Evolutionary conservation across 2,113 vertebrate species (phyloP).

Genomic region (Chionis minor): DNA sequence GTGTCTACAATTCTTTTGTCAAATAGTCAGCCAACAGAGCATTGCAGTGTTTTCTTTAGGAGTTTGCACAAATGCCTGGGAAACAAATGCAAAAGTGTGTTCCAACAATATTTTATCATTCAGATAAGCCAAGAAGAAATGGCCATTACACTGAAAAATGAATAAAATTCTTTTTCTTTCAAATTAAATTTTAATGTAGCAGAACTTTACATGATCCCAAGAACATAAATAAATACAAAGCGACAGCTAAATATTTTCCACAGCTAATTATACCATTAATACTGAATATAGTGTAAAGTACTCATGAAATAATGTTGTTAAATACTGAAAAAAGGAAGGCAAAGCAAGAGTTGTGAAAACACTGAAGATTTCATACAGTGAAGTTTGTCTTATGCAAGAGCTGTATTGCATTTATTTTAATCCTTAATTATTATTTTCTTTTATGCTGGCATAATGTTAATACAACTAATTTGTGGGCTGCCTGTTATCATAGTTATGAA

Average conservation of each 20-base stretch:
- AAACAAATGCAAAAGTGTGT: slow-evolving; percentile 69
- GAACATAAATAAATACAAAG: slow-evolving; percentile 75
- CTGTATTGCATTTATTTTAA: background rate
- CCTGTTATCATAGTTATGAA: background rate
- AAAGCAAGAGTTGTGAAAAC: background rate
- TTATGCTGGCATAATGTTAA: background rate
- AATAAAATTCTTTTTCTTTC: slow-evolving; percentile 74
- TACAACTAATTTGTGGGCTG: background rate
- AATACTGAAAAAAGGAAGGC: slow-evolving; percentile 21
- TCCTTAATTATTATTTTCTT: background rate
- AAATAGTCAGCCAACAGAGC: slow-evolving; percentile 70
- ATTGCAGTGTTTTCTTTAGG: slow-evolving; percentile 66
- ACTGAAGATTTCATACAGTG: background rate
- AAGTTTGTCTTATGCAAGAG: slow-evolving; percentile 18
- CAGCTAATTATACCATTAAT: slow-evolving; percentile 76
- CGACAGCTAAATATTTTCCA: slow-evolving; percentile 77
- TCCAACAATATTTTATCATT: slow-evolving; percentile 78
- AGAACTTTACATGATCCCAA: slow-evolving; percentile 77
- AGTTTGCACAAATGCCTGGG: slow-evolving; percentile 70
- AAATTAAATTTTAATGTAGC: slow-evolving; percentile 82
- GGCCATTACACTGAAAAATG: slow-evolving; percentile 77
- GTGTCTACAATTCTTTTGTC: slow-evolving; percentile 69
- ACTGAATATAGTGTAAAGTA: slow-evolving; percentile 59
- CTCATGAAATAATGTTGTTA: slow-evolving; percentile 54
- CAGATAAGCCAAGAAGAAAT: slow-evolving; percentile 69